A percentile compares a stretch with the other conserved stretches of the same genome.
phyloP scores from a whole-genome alignment of 2,888 invertebrate genomes.

The Malthinus flaveolus region DNA sequence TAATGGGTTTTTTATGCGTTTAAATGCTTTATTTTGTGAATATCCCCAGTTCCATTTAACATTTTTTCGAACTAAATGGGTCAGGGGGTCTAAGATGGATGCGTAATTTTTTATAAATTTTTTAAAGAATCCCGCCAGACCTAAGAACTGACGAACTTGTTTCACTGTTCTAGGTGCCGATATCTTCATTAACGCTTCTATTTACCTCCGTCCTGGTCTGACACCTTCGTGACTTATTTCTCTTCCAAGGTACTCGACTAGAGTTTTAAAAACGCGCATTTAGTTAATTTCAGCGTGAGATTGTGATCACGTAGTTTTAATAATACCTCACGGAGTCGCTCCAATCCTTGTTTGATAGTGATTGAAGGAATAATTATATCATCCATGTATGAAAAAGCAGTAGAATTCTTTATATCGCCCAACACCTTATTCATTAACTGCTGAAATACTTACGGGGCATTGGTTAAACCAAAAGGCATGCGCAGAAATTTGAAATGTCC shows the following conservation, averaged over 20 bases:
- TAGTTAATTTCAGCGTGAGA: conserved; percentile 28
- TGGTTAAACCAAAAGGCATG: conserved; percentile 41
- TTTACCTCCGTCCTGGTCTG: conserved; percentile 3
- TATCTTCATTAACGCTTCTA: background rate
- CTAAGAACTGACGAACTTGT: conserved; percentile 30
- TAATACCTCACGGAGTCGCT: conserved; percentile 24
- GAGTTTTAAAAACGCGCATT: conserved; percentile 29
- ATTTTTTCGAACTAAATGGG: conserved; percentile 31
- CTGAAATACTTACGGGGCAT: conserved; percentile 40
- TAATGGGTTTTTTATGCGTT: conserved; percentile 30
- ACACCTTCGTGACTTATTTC: conserved; percentile 26
- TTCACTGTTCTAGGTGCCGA: background rate
- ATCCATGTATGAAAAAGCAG: conserved; percentile 31
- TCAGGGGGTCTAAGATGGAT: conserved; percentile 32
- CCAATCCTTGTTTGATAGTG: conserved; percentile 25
- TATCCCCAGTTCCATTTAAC: conserved; percentile 28
- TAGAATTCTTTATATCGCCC: conserved; percentile 12
- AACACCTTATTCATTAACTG: conserved; percentile 37
- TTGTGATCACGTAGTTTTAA: conserved; percentile 11
- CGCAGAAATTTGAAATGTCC: conserved; percentile 40
- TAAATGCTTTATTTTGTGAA: conserved; percentile 26
- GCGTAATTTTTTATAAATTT: conserved; percentile 37
- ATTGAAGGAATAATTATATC: conserved; percentile 33
- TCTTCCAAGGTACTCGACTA: conserved; percentile 30
- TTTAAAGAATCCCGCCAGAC: conserved; percentile 37